Conservation (phyloP, 2,888 invertebrate genomes). For the Hemithea aestivaria region DNA sequence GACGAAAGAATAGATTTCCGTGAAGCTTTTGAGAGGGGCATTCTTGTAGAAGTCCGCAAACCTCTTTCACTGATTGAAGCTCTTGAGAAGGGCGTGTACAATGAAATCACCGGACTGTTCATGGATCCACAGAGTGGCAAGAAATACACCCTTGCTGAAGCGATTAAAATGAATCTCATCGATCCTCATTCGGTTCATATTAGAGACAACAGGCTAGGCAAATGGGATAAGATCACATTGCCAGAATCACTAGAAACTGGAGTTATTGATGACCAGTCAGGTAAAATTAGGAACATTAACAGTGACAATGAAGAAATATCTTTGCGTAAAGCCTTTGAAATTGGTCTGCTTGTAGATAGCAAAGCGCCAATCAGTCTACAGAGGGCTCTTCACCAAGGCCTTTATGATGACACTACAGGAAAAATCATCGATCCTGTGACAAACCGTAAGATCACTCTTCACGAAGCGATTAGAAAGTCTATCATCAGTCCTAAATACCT, state of each 20-base stretch:
- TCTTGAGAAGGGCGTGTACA: conserved; percentile 88
- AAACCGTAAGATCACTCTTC: conserved; percentile 87
- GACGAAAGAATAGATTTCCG: conserved; percentile 86
- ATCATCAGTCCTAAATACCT: conserved; percentile 89
- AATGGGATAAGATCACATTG: conserved; percentile 88
- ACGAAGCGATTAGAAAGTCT: conserved; percentile 90
- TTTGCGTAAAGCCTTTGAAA: conserved; percentile 87
- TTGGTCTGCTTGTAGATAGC: conserved; percentile 88
- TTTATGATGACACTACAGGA: conserved; percentile 89
- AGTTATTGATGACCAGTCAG: conserved; percentile 85
- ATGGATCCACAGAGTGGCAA: conserved; percentile 89
- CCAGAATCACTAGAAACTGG: conserved; percentile 87
- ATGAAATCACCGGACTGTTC: conserved; percentile 88
- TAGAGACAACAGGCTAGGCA: conserved; percentile 86
- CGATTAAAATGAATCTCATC: conserved; percentile 88
- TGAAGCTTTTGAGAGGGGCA: conserved; percentile 91
- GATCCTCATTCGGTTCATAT: conserved; percentile 91
- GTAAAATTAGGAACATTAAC: conserved; percentile 84
- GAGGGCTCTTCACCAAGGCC: conserved; percentile 90
- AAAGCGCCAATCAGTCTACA: conserved; percentile 90
- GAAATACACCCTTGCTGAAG: conserved; percentile 88
- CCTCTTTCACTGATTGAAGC: conserved; percentile 91
- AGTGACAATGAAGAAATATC: conserved; percentile 83
- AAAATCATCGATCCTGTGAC: conserved; percentile 90
- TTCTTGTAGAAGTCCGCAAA: conserved; percentile 88